Base-by-base conservation (phyloP, 1,140 invertebrate genomes). In the Holotrichia oblita region DNA sequence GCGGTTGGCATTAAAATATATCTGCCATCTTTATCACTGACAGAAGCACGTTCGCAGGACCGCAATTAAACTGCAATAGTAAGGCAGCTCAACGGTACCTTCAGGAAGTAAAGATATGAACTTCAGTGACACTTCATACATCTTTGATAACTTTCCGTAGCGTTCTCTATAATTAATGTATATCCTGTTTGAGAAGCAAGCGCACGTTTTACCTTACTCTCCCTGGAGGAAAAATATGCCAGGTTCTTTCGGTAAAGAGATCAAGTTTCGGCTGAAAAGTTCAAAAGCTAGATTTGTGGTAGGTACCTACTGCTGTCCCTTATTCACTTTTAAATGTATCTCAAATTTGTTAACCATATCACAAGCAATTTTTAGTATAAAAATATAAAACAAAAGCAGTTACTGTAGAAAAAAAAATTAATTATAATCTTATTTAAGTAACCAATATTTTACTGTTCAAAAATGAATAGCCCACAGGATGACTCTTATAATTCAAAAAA, bases 81-180 rank as follows among this genome's bases (percentile, higher is more conserved):
- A n/a, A n/a, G n/a, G n/a, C n/a, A n/a, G n/a, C n/a, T 10, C 44
- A 48, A 64, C 24, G 24, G 24, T 64, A 20, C 12, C 61, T 27
- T 64, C n/a, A 20, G 24, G 61, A 64, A 64, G 22, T 64, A 27
- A 20, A 64, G 61, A 64, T 64, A 64, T 20, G 24, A 64, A 64
- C 61, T 64, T 64, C 61, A 64, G 61, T 64, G 24, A 12, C 61
- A 64, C 61, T 64, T 17, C 24, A 64, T 64, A 64, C 20, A 24
- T 20, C 24, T 64, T 64, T 64, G 24, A 64, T 22, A 20, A 64
- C 61, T 64, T 64, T 64, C 3, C 61, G 61, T 22, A 27, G 61
- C 20, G 61, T 64, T 64, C 0, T 64, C 44, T n/a, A 64, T 64
- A 64, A 64, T 64, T 64, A 64, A 64, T 64, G 61, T 22, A 20